Percentiles rank a stretch among this genome's conserved stretches.
These are phyloP conservation scores for Papilio helenus DNA, from an alignment of 1,140 invertebrate genomes.

Conservation along the genomic window DNA sequence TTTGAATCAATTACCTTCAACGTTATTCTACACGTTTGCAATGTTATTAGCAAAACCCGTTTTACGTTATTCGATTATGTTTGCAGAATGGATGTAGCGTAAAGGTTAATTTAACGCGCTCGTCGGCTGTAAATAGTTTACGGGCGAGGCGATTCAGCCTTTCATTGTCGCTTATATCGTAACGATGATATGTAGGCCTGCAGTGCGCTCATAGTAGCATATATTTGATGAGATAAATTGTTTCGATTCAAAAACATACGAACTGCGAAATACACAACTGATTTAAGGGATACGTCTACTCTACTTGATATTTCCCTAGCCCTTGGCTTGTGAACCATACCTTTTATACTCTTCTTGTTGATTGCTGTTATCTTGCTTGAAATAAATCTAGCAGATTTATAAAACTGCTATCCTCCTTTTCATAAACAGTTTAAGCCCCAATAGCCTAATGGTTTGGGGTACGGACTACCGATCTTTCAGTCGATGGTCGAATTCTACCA, in stretches of 20 bases:
- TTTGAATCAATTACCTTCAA: neutral
- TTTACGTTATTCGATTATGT: slow-evolving; percentile 14
- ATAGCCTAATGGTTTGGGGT: no score
- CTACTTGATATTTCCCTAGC: neutral
- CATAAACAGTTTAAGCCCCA: no score
- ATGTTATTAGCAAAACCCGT: neutral
- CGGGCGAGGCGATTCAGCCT: neutral
- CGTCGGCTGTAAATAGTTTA: slow-evolving; percentile 8
- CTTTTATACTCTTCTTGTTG: no score
- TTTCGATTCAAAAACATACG: neutral
- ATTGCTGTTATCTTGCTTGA: no score
- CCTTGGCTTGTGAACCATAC: neutral
- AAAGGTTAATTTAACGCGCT: slow-evolving; percentile 3
- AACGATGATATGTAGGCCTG: slow-evolving; percentile 4
- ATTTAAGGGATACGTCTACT: neutral
- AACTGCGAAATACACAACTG: neutral
- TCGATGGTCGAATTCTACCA: no score
- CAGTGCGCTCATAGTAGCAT: neutral
- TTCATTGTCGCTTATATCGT: neutral
- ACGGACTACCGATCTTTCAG: no score
- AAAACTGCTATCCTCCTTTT: no score
- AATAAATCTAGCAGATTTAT: no score
- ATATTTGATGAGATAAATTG: neutral
- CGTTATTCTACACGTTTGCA: neutral
- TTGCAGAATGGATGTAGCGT: neutral